Evolutionary conservation across 2,888 invertebrate genomes (phyloP).

Genomic region (Metalampra italica): DNA sequence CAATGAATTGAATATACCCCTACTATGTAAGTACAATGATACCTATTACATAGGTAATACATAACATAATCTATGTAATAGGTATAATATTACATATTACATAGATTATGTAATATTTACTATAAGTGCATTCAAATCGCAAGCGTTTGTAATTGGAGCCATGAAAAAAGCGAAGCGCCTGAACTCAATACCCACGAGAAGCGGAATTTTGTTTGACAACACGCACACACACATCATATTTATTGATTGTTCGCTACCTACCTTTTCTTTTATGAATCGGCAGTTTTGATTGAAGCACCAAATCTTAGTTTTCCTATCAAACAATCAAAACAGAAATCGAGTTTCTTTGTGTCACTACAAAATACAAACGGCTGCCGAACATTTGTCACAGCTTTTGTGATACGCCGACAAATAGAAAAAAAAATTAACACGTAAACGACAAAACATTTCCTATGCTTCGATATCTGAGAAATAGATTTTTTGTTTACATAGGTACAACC

Average conservation of each 20-base stretch:
- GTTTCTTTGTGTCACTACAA: conserved; percentile 43
- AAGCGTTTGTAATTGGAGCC: conserved; percentile 12
- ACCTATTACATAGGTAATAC: no score
- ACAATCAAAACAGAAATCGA: conserved; percentile 65
- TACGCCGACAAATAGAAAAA: conserved; percentile 45
- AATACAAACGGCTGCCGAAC: conserved; percentile 51
- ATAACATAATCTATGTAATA: no score
- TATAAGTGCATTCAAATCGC: conserved; percentile 5
- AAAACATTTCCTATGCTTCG: conserved; percentile 25
- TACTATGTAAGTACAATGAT: no score
- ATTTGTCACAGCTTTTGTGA: conserved; percentile 53
- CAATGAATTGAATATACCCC: no score
- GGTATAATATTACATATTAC: no score
- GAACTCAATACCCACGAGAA: conserved; percentile 11
- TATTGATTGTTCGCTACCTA: conserved; percentile 37
- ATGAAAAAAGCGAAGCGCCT: conserved; percentile 5
- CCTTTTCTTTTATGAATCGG: conserved; percentile 38
- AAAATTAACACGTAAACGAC: conserved; percentile 36
- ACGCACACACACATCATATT: conserved; percentile 23
- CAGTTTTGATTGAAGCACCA: conserved; percentile 49
- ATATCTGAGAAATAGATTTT: neutral
- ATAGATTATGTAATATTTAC: neutral
- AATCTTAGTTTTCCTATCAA: conserved; percentile 56
- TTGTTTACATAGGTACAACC: neutral
- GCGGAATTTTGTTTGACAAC: conserved; percentile 41